Base-by-base conservation (phyloP, 2,113 vertebrate genomes). In the Arvicanthis niloticus region DNA sequence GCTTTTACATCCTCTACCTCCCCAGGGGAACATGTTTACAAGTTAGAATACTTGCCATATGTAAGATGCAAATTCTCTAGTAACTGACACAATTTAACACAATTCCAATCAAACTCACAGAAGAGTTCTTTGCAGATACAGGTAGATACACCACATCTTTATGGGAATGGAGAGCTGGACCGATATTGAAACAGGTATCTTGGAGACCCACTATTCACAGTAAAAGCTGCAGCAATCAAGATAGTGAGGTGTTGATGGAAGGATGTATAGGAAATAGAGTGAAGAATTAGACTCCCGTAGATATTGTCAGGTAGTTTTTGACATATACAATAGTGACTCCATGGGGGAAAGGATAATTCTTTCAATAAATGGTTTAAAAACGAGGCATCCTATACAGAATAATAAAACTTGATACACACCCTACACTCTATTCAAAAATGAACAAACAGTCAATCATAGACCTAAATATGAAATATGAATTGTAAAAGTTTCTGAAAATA, bases 401-500 rank as follows among this genome's bases (percentile, higher is more conserved):
- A 91, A 48, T 48, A 31, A 92, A 37, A 12, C 34, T 86, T 62
- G 37, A 78, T 53, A 40, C 87, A 58, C 3, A 56, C 15, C 29
- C 85, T 48, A 81, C 34, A 86, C 21, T 29, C 77, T 51, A 91
- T 42, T 62, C 15, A 92, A 88, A 91, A 94, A 42, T 26, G 11
- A 95, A 56, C 62, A 82, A 29, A 93, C 90, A 92, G 60, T 87
- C 80, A 24, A 42, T 67, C 37, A 51, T 56, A 85, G 34, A 56
- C 19, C 40, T 53, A 78, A 78, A 73, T 51, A 17, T 58, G 84
- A 94, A 89, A 93, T 51, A 4, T 45, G 26, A 88, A 65, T 22
- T 86, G 22, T 75, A 80, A 85, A 96, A 86, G 2, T 91, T 40
- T 40, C 58, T 65, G 67, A 85, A 81, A 58, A 77, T 82, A 90